Conservation (phyloP, 2,113 vertebrate species). For the Colistium nudipinnis region DNA sequence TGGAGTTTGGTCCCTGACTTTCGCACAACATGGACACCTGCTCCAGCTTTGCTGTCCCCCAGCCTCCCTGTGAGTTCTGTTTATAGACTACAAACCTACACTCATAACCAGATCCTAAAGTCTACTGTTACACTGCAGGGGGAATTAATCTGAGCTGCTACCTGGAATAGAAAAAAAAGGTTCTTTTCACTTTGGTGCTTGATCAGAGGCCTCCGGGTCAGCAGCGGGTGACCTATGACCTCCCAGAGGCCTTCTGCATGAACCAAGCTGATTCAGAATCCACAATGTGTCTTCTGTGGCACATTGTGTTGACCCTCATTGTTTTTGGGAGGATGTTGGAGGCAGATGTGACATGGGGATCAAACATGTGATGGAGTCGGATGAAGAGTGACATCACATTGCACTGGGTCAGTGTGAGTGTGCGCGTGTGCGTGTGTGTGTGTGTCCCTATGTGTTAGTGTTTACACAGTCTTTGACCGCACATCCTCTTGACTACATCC, state of each 20-base stretch:
- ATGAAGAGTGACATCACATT: not conserved
- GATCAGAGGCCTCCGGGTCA: conserved; percentile 13
- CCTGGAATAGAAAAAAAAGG: conserved; percentile 44
- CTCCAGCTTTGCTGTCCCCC: conserved; percentile 34
- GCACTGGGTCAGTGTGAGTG: conserved; percentile 10
- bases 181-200: conserved; percentile 38
- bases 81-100: conserved; percentile 68
- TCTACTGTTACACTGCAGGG: conserved; percentile 79
- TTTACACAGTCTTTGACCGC: conserved; percentile 25
- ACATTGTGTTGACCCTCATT: conserved; percentile 37
- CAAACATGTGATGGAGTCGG: conserved; percentile 22
- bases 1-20: conserved; percentile 1
- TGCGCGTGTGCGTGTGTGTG: conserved; percentile 6
- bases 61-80: conserved; percentile 55
- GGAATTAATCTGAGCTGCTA: conserved; percentile 58
- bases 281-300: conserved; percentile 42
- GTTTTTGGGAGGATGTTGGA: conserved; percentile 42
- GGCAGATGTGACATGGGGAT: conserved; percentile 32
- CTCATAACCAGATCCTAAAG: conserved; percentile 60
- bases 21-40: conserved; percentile 27
- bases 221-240: no score
- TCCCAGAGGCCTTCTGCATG: no score
- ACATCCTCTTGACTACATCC: conserved; percentile 35
- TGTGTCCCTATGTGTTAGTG: conserved; percentile 24
- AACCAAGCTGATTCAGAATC: no score